Percentiles rank a stretch among this genome's conserved stretches.
phyloP scores from a whole-genome alignment of 2,113 vertebrate species.

The Podarcis cretensis region DNA sequence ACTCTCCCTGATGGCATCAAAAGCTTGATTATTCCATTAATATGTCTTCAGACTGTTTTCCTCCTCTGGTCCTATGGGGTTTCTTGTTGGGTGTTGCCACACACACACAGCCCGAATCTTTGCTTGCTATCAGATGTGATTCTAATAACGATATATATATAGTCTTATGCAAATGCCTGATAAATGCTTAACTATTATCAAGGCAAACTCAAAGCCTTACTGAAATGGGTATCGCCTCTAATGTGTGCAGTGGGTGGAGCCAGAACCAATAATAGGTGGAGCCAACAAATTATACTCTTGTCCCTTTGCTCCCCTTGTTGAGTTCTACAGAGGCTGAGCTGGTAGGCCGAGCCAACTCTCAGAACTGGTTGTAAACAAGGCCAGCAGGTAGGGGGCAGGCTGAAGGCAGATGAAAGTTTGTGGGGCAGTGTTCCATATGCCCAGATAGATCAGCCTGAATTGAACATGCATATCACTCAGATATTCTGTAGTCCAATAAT shows the following conservation, averaged over 20 bases:
- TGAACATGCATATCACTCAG: background rate
- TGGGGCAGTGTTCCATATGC: too few species aligned
- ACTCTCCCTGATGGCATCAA: slow-evolving; percentile 22
- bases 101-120: background rate
- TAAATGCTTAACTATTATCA: background rate
- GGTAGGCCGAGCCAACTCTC: too few species aligned
- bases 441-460: too few species aligned
- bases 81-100: slow-evolving; percentile 4
- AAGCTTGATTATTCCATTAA: slow-evolving; percentile 21
- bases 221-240: background rate
- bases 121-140: slow-evolving; percentile 6
- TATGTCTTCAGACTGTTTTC: slow-evolving; percentile 32
- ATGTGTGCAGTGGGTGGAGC: background rate
- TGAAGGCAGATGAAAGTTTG: too few species aligned
- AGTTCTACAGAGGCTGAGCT: too few species aligned
- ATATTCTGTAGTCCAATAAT: background rate
- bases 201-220: background rate
- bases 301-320: too few species aligned
- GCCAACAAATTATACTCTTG: too few species aligned
- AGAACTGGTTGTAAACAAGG: too few species aligned
- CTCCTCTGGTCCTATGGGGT: background rate
- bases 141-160: background rate
- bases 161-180: background rate
- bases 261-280: too few species aligned
- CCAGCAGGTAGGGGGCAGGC: too few species aligned